Conservation (phyloP, 2,113 vertebrate genomes). For the Girardinichthys multiradiatus region DNA sequence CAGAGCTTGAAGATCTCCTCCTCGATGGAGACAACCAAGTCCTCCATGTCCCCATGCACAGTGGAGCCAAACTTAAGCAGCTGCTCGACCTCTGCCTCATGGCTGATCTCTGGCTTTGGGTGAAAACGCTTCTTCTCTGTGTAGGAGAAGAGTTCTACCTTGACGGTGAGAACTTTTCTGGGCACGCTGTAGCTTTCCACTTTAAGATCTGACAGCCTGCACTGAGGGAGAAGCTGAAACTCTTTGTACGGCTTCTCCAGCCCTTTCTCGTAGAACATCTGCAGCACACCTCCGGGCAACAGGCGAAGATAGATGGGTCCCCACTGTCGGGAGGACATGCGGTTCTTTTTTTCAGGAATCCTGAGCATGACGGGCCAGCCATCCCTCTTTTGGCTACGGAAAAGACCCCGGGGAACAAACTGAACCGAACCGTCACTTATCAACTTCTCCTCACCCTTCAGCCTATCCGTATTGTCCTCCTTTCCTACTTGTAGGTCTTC, state of each 20-base stretch:
- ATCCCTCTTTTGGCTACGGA: slow-evolving; percentile 83
- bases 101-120: slow-evolving; percentile 87
- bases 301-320: slow-evolving; percentile 93
- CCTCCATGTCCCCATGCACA: slow-evolving; percentile 85
- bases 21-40: slow-evolving; percentile 86
- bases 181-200: slow-evolving; percentile 88
- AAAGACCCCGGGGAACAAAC: slow-evolving; percentile 83
- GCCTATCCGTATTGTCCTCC: slow-evolving; percentile 32
- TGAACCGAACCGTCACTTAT: slow-evolving; percentile 61
- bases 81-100: slow-evolving; percentile 89
- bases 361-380: slow-evolving; percentile 96
- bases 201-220: slow-evolving; percentile 88
- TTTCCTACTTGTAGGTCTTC: slow-evolving; percentile 82
- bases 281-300: slow-evolving; percentile 87
- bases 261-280: slow-evolving; percentile 96
- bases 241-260: slow-evolving; percentile 96
- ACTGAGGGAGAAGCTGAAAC: slow-evolving; percentile 89
- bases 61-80: slow-evolving; percentile 94
- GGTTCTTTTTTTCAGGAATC: slow-evolving; percentile 98
- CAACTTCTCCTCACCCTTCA: slow-evolving; percentile 21
- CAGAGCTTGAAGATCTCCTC: slow-evolving; percentile 89
- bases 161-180: slow-evolving; percentile 92
- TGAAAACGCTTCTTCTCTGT: slow-evolving; percentile 90
- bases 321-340: slow-evolving; percentile 98
- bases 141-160: slow-evolving; percentile 91